Evolutionary conservation across 2,888 invertebrate species (phyloP).

Genomic region (Hartigia nigra): DNA sequence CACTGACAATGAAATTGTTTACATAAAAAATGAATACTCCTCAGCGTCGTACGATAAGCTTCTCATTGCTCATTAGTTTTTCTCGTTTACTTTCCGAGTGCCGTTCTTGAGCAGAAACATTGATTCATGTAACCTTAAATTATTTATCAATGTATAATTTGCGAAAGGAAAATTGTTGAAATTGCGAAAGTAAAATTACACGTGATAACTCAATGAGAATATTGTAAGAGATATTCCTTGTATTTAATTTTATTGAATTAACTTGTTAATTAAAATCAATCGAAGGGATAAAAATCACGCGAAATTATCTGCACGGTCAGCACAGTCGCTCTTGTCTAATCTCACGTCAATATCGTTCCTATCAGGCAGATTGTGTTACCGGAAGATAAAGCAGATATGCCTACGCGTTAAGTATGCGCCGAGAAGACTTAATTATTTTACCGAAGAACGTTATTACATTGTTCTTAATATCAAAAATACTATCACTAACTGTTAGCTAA

Average conservation of each 20-base stretch:
- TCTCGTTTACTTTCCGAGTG: not conserved
- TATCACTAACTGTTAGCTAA: not conserved
- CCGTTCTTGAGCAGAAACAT: not conserved
- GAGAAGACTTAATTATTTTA: not conserved
- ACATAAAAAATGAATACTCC: not conserved
- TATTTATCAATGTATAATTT: not conserved
- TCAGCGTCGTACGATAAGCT: not conserved
- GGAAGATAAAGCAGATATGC: not conserved
- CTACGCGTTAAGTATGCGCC: not conserved
- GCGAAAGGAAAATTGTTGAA: too few species aligned
- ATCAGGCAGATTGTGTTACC: not conserved
- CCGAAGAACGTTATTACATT: not conserved
- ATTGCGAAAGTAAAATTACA: not conserved
- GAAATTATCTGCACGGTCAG: not conserved
- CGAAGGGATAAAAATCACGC: not conserved
- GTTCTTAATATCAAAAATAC: not conserved
- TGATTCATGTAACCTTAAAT: not conserved
- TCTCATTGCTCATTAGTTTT: not conserved
- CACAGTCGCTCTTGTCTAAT: not conserved
- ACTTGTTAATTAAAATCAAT: not conserved
- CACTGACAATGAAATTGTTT: not conserved
- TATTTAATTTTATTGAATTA: not conserved
- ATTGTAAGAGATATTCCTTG: not conserved
- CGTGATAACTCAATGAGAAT: not conserved
- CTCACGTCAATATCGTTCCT: not conserved